These are phyloP conservation scores for Calliphora vomitoria DNA, from an alignment of 2,888 invertebrate species.

Conservation along the genomic window DNA sequence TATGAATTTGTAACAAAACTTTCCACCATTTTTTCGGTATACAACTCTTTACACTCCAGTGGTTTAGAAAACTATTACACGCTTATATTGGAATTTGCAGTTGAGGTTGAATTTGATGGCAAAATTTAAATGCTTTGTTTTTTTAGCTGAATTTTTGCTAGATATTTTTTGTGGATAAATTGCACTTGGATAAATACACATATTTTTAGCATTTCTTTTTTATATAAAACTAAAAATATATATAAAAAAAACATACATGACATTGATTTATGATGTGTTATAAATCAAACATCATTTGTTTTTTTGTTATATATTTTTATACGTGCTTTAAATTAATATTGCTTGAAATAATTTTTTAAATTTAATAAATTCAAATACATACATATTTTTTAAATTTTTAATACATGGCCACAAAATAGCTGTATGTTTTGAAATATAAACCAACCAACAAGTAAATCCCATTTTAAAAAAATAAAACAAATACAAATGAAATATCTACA, in stretches of 20 bases:
- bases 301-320: neutral
- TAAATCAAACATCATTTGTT: slow-evolving; percentile 23
- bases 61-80: slow-evolving; percentile 66
- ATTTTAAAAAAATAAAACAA: slow-evolving; percentile 9
- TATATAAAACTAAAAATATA: neutral
- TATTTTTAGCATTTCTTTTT: neutral
- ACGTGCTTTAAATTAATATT: slow-evolving; percentile 15
- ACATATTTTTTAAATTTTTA: neutral
- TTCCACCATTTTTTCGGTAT: slow-evolving; percentile 43
- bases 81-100: slow-evolving; percentile 36
- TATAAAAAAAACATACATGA: slow-evolving; percentile 9
- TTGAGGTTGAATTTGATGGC: neutral
- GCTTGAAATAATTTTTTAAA: neutral
- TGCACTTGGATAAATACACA: neutral
- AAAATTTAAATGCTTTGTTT: slow-evolving; percentile 24
- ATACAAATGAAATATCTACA: neutral
- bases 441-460: neutral
- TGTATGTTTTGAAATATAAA: neutral
- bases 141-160: neutral
- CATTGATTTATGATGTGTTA: slow-evolving; percentile 57
- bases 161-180: neutral
- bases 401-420: no score
- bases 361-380: neutral
- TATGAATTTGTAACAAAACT: slow-evolving; percentile 45
- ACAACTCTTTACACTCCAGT: slow-evolving; percentile 64